Evolutionary conservation across 2,888 invertebrate genomes (phyloP).

Genomic region (Synanthedon tipuliformis): DNA sequence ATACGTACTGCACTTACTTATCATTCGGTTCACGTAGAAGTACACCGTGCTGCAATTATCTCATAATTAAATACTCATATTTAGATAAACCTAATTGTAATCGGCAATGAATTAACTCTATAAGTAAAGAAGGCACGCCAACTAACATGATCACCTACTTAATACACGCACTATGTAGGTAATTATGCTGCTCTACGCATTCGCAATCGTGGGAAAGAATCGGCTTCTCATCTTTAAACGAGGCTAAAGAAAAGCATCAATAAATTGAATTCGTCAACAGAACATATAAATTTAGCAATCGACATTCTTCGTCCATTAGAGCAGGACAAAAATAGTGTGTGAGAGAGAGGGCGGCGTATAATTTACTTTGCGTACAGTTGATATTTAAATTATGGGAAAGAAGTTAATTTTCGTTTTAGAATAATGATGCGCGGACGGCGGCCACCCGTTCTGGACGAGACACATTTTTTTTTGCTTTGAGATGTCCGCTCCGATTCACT

Average conservation of each 20-base stretch:
- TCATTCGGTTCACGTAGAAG: no score
- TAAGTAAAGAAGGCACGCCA: constrained; percentile 11
- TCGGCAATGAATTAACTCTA: no score
- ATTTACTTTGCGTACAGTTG: constrained; percentile 23
- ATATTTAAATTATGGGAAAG: constrained; percentile 68
- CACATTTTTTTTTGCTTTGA: constrained; percentile 36
- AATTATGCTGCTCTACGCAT: constrained; percentile 18
- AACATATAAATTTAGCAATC: constrained; percentile 52
- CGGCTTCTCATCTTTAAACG: constrained; percentile 22
- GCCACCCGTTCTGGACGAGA: constrained; percentile 63
- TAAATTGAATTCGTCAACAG: constrained; percentile 55
- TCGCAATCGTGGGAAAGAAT: constrained; percentile 39
- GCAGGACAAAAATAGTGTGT: constrained; percentile 18
- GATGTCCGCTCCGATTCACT: constrained; percentile 32
- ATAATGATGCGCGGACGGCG: constrained; percentile 56
- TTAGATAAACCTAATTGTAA: no score
- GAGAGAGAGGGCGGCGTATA: constrained; percentile 9
- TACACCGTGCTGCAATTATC: no score
- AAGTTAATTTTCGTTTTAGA: constrained; percentile 66
- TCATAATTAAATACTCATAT: no score
- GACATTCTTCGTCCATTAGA: constrained; percentile 46
- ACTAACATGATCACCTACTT: constrained; percentile 18
- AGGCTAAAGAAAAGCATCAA: constrained; percentile 24
- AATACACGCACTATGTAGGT: constrained; percentile 17
- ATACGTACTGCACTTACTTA: no score